These are phyloP conservation scores for Halictus ligatus DNA, from an alignment of 2,888 invertebrate genomes.

Conservation along the genomic window DNA sequence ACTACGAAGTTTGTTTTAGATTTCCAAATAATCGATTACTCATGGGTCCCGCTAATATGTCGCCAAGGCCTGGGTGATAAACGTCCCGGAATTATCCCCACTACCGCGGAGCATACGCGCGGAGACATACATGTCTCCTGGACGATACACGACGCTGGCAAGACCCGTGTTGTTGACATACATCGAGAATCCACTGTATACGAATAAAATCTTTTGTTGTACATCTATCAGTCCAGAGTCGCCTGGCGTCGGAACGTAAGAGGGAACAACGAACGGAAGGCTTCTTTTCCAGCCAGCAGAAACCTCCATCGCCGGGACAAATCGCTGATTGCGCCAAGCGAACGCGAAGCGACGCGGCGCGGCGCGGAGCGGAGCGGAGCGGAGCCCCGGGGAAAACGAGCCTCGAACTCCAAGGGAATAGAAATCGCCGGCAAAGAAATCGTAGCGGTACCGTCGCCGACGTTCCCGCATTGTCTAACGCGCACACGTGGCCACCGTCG, in stretches of 20 bases:
- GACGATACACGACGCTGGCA: too few species aligned
- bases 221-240: not conserved
- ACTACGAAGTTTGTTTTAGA: too few species aligned
- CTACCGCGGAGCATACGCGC: too few species aligned
- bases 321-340: not conserved
- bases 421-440: constrained; percentile 23
- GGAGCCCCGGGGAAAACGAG: not conserved
- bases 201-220: not conserved
- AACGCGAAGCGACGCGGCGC: not conserved
- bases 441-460: constrained; percentile 22
- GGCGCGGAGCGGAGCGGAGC: constrained; percentile 15
- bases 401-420: constrained; percentile 4
- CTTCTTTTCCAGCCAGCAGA: constrained; percentile 35
- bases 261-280: not conserved
- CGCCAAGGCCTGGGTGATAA: too few species aligned
- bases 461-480: constrained; percentile 13
- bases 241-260: not conserved
- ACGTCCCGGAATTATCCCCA: too few species aligned
- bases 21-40: too few species aligned
- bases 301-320: constrained; percentile 17
- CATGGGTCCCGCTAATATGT: too few species aligned
- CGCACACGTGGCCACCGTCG: not conserved
- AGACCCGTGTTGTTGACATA: too few species aligned
- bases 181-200: too few species aligned
- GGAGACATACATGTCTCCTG: too few species aligned